Base-by-base conservation (phyloP, 30 jellyfish, hydroid and myxozoan genomes). In the Clytia hemisphaerica region DNA sequence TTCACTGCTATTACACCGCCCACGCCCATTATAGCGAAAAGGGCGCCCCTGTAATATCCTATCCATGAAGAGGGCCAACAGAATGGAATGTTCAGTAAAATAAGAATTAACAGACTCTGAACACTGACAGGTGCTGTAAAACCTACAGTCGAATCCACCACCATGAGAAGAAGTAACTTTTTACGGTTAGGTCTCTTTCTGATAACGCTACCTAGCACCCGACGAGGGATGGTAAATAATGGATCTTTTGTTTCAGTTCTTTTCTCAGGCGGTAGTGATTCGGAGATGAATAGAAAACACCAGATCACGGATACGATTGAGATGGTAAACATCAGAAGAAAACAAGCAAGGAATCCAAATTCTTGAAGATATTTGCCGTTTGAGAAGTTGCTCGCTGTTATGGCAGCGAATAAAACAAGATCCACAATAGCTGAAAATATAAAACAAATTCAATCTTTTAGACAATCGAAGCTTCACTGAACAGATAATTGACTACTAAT, bases 1-100 rank as follows among this genome's bases (percentile, higher is more conserved):
- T 83, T 83, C 65, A 83, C 72, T 6, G 81, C 92, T 1, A 75
- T 26, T 0, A 71, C 92, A 2, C 86, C 86, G 24, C 95, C 95
- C 18, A 83, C 19, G 37, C 95, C 95, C 22, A 71, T 45, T 65
- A 83, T 60, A 12, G 65, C 33, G 53, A 75, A 71, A 30, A 77
- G 82, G 10, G 93, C 62, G 25, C 91, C 88, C 1, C 68, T 14
- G 78, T 74, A 62, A 55, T 83, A 83, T 1, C 95, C 95, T 49
- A 83, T 78, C n/a, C 58, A 48, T 50, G 64, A 49, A 0, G 92
- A 57, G 19, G 79, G 65, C 50, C 77, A 76, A 36, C 95, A 83
- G 53, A 83, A 71, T n/a, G 95, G 95, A 31, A 81, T 21, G 53
- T 83, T 83, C 32, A 72, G 71, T 4, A 83, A 53, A 61, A 67